These are phyloP conservation scores for Cryptoblepharus egeriae DNA, from an alignment of 2,797 vertebrate genomes.

Conservation along the genomic window DNA sequence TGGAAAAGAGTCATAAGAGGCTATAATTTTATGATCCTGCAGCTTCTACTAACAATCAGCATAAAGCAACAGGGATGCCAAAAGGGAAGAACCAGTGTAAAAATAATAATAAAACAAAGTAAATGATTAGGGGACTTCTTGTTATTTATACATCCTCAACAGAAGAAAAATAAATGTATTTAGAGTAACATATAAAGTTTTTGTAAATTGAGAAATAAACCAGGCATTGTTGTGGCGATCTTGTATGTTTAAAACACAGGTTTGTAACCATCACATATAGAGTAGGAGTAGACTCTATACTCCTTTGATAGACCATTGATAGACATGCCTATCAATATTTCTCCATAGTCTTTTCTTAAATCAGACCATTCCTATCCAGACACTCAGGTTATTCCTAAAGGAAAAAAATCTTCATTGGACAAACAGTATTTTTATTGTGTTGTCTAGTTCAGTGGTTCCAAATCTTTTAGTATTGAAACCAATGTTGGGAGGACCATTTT, in stretches of 20 bases:
- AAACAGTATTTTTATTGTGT: too few relatives aligned
- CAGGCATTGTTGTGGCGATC: not conserved
- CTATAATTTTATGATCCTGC: constrained; percentile 55
- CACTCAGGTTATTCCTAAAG: too few relatives aligned
- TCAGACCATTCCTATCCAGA: too few relatives aligned
- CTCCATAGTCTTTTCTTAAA: too few relatives aligned
- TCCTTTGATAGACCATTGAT: too few relatives aligned
- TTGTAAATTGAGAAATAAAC: constrained; percentile 27
- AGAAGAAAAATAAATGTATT: constrained; percentile 42
- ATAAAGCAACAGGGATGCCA: constrained; percentile 60
- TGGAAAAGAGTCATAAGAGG: constrained; percentile 50
- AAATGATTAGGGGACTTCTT: constrained; percentile 57
- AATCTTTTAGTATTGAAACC: too few relatives aligned
- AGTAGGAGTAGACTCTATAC: not conserved
- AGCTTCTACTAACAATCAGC: constrained; percentile 51
- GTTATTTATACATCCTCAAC: constrained; percentile 49
- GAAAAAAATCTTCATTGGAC: too few relatives aligned
- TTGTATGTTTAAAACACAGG: not conserved
- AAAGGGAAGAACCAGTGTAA: constrained; percentile 48
- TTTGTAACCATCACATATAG: not conserved
- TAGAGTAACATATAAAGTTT: constrained; percentile 27
- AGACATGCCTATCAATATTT: too few relatives aligned
- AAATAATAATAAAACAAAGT: constrained; percentile 7
- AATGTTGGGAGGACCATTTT: too few relatives aligned
- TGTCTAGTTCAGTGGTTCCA: too few relatives aligned